Base-by-base conservation (phyloP, 1,140 invertebrate species). In the Nautilus pompilius region DNA sequence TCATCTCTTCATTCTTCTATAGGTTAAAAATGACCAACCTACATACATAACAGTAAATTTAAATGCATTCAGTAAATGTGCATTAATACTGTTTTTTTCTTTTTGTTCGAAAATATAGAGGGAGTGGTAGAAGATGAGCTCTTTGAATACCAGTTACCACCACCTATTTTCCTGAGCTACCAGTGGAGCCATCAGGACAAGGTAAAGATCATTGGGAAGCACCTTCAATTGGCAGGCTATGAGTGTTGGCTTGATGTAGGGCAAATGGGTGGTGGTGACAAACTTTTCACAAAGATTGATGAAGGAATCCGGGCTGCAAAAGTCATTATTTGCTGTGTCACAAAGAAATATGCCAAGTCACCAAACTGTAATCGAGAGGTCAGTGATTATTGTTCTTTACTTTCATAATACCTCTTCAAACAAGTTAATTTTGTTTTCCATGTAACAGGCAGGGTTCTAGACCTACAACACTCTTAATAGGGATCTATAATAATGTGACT, bases 211-310 rank as follows among this genome's bases (percentile, higher is more conserved):
- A 60, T 81, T 24, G 60, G 66, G 20, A 64, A 74, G 26, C 77
- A 80, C 58, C 65, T 81, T 58, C 62, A 68, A 24, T 73, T 69
- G 69, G 75, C 75, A 1, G 77, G 77, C 20, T 79, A 72, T 65
- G 62, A 67, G 46, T 78, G 75, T 63, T 81, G 79, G 79, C 72
- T 81, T 71, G 79, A 81, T 56, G 69, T 79, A 53, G 79, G 79
- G 28, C 77, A 81, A 65, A 80, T 80, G 78, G 79, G 79, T n/a
- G 79, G 79, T 1, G 79, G 79, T 13, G 74, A 80, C 62, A 79
- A 79, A 63, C 68, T 79, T 24, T 77, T 75, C 65, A 69, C 71
- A 36, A 78, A 78, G 49, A 81, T 81, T 60, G 78, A 81, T 62
- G 34, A 58, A 24, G 78, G 77, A 5, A 75, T 81, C 22, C 60